Evolutionary conservation across 2,888 invertebrate genomes (phyloP).

Genomic region (Drosophila meridionalis): DNA sequence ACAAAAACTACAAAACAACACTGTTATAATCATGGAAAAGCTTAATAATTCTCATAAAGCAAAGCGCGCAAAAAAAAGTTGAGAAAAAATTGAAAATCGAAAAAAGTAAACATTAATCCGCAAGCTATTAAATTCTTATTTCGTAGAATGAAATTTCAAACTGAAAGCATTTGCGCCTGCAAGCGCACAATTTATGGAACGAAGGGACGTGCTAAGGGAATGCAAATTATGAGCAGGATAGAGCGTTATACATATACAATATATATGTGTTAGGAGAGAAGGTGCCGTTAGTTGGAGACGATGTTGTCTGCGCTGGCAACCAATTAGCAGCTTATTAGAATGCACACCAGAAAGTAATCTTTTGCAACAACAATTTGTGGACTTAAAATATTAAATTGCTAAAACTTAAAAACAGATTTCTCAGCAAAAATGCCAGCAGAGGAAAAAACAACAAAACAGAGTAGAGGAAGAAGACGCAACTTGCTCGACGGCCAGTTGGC

Average conservation of each 20-base stretch:
- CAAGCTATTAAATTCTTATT: slow-evolving; percentile 72
- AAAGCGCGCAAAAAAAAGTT: slow-evolving; percentile 36
- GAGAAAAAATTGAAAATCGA: not conserved
- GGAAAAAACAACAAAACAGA: slow-evolving; percentile 20
- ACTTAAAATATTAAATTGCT: slow-evolving; percentile 80
- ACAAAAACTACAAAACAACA: slow-evolving; percentile 22
- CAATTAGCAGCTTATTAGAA: slow-evolving; percentile 79
- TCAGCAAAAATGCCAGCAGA: slow-evolving; percentile 48
- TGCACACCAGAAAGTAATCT: slow-evolving; percentile 73
- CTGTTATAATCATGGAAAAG: slow-evolving; percentile 53
- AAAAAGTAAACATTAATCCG: slow-evolving; percentile 29
- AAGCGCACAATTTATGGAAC: slow-evolving; percentile 10
- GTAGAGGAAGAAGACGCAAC: slow-evolving; percentile 40
- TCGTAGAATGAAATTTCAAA: slow-evolving; percentile 76
- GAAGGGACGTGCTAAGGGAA: not conserved
- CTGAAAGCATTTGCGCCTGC: slow-evolving; percentile 66
- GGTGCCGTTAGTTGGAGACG: slow-evolving; percentile 55
- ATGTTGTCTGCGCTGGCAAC: slow-evolving; percentile 65
- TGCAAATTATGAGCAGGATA: slow-evolving; percentile 22
- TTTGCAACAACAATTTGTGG: slow-evolving; percentile 74
- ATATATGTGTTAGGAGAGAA: slow-evolving; percentile 27
- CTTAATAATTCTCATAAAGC: slow-evolving; percentile 50
- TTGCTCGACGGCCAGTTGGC: slow-evolving; percentile 42
- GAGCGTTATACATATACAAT: slow-evolving; percentile 12
- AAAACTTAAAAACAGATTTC: slow-evolving; percentile 78